phyloP scores from a whole-genome alignment of 2,113 vertebrate species.

The Rhinolophus ferrumequinum region DNA sequence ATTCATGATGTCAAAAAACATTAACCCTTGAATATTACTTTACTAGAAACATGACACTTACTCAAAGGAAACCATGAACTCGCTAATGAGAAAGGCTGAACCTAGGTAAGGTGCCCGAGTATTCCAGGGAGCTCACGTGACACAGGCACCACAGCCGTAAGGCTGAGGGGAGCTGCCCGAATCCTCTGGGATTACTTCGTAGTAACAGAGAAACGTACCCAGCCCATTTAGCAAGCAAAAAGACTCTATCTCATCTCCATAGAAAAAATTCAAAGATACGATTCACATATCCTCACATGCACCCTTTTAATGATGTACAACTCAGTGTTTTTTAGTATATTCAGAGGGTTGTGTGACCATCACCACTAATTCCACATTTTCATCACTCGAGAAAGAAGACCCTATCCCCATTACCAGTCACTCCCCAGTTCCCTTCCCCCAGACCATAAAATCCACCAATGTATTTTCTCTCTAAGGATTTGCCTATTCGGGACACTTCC shows the following conservation, averaged over 20 bases:
- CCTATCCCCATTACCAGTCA: neutral
- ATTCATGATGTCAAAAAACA: neutral
- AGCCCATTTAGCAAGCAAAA: neutral
- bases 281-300: neutral
- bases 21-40: neutral
- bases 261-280: neutral
- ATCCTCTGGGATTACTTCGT: neutral
- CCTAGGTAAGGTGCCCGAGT: neutral
- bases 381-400: neutral
- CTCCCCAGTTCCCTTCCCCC: neutral
- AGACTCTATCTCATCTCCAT: neutral
- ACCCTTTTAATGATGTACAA: neutral
- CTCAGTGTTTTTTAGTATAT: neutral
- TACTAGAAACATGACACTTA: conserved; percentile 30
- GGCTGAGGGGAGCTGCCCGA: neutral
- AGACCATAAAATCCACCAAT: neutral
- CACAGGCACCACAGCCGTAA: neutral
- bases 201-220: neutral
- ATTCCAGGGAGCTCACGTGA: neutral
- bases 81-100: neutral
- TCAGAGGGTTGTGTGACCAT: neutral
- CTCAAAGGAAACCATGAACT: neutral
- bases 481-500: neutral
- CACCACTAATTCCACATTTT: neutral
- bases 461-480: neutral